A percentile compares a stretch with the other conserved stretches of the same genome.
Evolutionary conservation across 2,888 invertebrate genomes (phyloP).

Genomic region (Tachina grossa): DNA sequence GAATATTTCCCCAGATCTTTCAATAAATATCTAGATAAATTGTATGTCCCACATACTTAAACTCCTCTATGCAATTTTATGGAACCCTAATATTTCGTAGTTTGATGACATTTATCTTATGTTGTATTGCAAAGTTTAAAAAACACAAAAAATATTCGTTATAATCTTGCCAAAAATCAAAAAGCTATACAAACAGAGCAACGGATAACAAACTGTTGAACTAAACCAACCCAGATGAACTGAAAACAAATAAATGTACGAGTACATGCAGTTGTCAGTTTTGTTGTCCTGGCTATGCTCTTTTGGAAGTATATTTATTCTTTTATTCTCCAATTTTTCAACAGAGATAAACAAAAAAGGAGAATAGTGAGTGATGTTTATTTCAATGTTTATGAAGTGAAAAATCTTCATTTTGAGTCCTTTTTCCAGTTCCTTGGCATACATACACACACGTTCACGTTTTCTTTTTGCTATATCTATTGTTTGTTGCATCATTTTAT

Average conservation of each 20-base stretch:
- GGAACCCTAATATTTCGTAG: too few relatives aligned
- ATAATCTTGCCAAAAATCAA: constrained; percentile 5
- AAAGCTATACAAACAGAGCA: constrained; percentile 13
- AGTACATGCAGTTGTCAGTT: constrained; percentile 51
- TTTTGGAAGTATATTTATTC: constrained; percentile 7
- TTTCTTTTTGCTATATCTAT: constrained; percentile 35
- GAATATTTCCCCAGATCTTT: too few relatives aligned
- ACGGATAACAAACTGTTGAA: constrained; percentile 71
- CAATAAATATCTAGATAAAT: too few relatives aligned
- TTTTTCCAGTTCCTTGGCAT: not conserved
- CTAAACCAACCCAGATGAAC: constrained; percentile 74
- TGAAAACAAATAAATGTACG: constrained; percentile 61
- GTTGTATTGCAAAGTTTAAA: too few relatives aligned
- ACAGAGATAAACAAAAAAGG: not conserved
- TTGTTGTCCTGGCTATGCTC: constrained; percentile 46
- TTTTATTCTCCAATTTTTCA: constrained; percentile 14
- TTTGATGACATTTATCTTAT: too few relatives aligned
- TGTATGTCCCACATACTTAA: too few relatives aligned
- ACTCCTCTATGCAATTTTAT: too few relatives aligned
- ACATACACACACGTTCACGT: not conserved
- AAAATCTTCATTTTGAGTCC: constrained; percentile 40
- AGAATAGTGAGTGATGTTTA: constrained; percentile 59
- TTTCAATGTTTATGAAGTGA: constrained; percentile 51
- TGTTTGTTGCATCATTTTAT: constrained; percentile 58
- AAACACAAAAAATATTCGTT: too few relatives aligned